These are phyloP conservation scores for Noctua janthe DNA, from an alignment of 2,888 invertebrate genomes.

Conservation along the genomic window DNA sequence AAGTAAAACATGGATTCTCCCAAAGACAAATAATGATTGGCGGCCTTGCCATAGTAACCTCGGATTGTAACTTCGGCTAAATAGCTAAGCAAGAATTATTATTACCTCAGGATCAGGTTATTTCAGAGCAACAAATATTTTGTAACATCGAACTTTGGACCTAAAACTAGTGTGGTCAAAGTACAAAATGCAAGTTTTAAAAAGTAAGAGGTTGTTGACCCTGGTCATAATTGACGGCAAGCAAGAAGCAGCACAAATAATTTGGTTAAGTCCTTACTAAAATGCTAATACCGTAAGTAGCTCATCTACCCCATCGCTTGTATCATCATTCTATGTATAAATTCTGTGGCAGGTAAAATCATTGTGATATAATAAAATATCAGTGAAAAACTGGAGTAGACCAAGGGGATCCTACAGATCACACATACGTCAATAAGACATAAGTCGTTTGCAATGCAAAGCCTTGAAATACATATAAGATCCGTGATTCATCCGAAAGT, in stretches of 20 bases:
- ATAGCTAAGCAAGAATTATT: neutral
- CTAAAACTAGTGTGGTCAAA: neutral
- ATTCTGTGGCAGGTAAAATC: neutral
- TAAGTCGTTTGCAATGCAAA: neutral
- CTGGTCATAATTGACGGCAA: conserved; percentile 14
- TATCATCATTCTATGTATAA: neutral
- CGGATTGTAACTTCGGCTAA: neutral
- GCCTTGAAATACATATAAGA: conserved; percentile 29
- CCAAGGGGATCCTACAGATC: neutral
- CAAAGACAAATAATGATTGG: neutral
- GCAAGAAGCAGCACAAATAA: conserved; percentile 3
- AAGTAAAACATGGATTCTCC: conserved; percentile 33
- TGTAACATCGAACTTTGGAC: conserved; percentile 5
- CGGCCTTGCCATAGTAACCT: conserved; percentile 20
- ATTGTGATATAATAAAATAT: neutral
- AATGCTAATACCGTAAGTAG: conserved; percentile 4
- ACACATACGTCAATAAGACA: neutral
- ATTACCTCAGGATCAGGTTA: neutral
- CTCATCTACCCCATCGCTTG: neutral
- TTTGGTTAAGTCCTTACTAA: neutral
- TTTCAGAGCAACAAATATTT: neutral
- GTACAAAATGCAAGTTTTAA: neutral
- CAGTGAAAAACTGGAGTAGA: neutral
- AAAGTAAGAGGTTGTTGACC: conserved; percentile 40
- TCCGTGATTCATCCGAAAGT: conserved; percentile 48